Percentiles rank a stretch among this genome's conserved stretches.
These are phyloP conservation scores for Melanophora roralis DNA, from an alignment of 2,888 invertebrate genomes.

Conservation along the genomic window DNA sequence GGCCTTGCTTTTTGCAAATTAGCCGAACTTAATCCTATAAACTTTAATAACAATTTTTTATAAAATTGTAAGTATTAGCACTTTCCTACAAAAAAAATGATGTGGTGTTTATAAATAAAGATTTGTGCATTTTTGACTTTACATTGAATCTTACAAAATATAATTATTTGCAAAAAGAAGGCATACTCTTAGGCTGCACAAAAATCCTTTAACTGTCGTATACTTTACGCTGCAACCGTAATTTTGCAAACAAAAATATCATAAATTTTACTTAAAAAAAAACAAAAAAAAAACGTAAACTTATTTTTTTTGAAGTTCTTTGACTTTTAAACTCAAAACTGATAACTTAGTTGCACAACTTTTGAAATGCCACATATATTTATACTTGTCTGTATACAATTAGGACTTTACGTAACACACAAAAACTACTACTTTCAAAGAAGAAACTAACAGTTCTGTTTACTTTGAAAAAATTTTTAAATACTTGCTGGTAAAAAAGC, in stretches of 20 bases:
- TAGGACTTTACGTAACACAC: conserved; percentile 7
- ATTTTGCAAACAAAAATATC: conserved; percentile 1
- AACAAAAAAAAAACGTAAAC: neutral
- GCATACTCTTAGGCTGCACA: conserved; percentile 25
- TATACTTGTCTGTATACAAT: conserved; percentile 3
- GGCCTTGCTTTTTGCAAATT: too few species aligned
- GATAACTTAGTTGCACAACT: conserved; percentile 4
- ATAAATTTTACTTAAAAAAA: neutral
- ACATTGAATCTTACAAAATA: too few species aligned
- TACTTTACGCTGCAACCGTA: conserved; percentile 12
- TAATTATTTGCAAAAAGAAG: neutral
- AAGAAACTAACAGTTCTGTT: too few species aligned
- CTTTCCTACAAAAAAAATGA: too few species aligned
- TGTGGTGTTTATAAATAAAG: too few species aligned
- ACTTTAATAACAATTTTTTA: too few species aligned
- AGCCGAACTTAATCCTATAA: too few species aligned
- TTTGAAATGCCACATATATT: conserved; percentile 6
- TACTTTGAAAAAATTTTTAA: too few species aligned
- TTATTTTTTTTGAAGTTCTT: conserved; percentile 17
- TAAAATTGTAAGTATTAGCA: too few species aligned
- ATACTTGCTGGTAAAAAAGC: too few species aligned
- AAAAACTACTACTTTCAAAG: neutral
- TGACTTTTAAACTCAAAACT: conserved; percentile 51
- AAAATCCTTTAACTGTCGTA: conserved; percentile 2
- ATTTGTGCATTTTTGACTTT: too few species aligned